Percentiles rank a stretch among this genome's conserved stretches.
Evolutionary conservation across 2,888 invertebrate genomes (phyloP).

Genomic region (Ophioninae sp.): DNA sequence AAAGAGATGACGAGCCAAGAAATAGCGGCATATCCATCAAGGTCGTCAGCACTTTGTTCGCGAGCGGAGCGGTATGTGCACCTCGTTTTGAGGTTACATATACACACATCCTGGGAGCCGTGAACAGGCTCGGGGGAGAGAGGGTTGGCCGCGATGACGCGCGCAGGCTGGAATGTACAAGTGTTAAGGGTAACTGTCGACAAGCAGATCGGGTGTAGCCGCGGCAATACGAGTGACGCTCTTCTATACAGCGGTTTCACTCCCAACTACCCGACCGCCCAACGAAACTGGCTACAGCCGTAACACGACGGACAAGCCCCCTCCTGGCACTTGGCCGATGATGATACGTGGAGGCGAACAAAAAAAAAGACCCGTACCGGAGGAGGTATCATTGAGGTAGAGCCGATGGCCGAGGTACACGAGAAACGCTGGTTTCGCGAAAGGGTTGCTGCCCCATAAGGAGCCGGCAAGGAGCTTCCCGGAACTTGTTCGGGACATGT

Average conservation of each 20-base stretch:
- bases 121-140: slow-evolving; percentile 33
- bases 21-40: slow-evolving; percentile 46
- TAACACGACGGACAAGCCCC: background rate
- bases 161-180: slow-evolving; percentile 61
- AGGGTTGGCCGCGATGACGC: slow-evolving; percentile 50
- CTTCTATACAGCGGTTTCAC: slow-evolving; percentile 11
- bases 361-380: too few relatives aligned
- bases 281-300: background rate
- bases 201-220: slow-evolving; percentile 65
- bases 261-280: background rate
- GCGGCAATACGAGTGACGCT: slow-evolving; percentile 59
- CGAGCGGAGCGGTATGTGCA: slow-evolving; percentile 9
- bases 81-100: slow-evolving; percentile 34
- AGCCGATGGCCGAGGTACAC: too few relatives aligned
- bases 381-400: too few relatives aligned
- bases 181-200: slow-evolving; percentile 63
- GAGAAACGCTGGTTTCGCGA: too few relatives aligned
- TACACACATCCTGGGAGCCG: slow-evolving; percentile 44
- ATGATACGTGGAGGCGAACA: too few relatives aligned
- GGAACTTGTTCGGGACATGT: background rate
- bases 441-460: too few relatives aligned
- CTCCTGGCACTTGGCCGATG: too few relatives aligned
- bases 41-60: slow-evolving; percentile 54
- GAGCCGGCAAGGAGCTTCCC: background rate
- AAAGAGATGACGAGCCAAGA: background rate